Evolutionary conservation across 2,797 vertebrate genomes (phyloP).

Genomic region (Danio kyathit): DNA sequence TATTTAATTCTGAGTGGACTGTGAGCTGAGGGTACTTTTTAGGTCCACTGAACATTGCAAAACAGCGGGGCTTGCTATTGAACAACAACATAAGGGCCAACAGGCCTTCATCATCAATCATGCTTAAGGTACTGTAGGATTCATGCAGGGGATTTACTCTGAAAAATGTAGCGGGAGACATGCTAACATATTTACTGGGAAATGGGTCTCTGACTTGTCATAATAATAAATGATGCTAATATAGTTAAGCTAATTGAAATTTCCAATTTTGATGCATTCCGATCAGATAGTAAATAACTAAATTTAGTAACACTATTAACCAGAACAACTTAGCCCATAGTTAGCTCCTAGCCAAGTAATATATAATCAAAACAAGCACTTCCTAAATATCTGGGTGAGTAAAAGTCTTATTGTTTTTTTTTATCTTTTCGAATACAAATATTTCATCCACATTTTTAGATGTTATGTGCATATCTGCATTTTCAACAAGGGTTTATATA

Average conservation of each 20-base stretch:
- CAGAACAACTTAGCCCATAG: background rate
- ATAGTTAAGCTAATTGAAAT: background rate
- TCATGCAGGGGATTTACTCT: background rate
- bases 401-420: no score
- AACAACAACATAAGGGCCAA: slow-evolving; percentile 18
- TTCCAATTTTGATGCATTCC: background rate
- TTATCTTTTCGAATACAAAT: no score
- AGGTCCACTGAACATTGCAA: slow-evolving; percentile 33
- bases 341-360: no score
- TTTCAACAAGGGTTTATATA: no score
- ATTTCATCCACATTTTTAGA: no score
- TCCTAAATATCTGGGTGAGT: no score
- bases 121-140: background rate
- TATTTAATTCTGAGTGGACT: slow-evolving; percentile 45
- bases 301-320: background rate
- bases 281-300: background rate
- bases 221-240: background rate
- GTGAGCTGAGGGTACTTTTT: slow-evolving; percentile 36
- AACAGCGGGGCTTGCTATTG: slow-evolving; percentile 29
- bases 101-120: slow-evolving; percentile 14
- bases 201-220: slow-evolving; percentile 11
- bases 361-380: no score
- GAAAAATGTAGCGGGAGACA: slow-evolving; percentile 4
- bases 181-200: background rate
- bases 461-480: no score